Percentiles rank a stretch among this genome's conserved stretches.
Evolutionary conservation across 2,113 vertebrate genomes (phyloP).

Genomic region (Sula dactylatra): DNA sequence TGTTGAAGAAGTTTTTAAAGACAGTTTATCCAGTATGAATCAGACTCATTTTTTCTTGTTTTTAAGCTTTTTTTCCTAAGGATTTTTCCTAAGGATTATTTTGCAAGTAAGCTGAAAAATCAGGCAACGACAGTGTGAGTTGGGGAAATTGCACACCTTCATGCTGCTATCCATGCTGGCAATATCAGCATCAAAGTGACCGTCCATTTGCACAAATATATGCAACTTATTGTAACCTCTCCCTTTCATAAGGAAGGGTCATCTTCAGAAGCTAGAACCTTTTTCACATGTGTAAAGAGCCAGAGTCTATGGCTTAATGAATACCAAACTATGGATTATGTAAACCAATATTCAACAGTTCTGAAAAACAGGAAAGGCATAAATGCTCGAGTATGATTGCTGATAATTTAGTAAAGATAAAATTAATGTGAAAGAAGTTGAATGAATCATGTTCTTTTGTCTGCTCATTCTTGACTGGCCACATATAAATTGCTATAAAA

Average conservation of each 20-base stretch:
- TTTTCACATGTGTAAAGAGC: background rate
- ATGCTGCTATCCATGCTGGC: accelerated
- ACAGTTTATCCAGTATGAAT: background rate
- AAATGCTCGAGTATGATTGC: background rate
- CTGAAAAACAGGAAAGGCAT: background rate
- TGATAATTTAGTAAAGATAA: background rate
- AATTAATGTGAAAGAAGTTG: background rate
- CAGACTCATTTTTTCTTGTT: background rate
- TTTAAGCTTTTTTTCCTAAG: background rate
- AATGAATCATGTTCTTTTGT: background rate
- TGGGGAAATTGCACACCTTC: background rate
- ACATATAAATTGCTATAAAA: background rate
- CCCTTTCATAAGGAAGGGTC: background rate
- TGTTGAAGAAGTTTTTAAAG: background rate
- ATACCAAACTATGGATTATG: background rate
- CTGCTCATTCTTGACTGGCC: background rate
- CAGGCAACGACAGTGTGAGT: background rate
- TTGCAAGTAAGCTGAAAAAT: background rate
- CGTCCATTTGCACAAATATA: background rate
- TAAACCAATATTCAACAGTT: background rate
- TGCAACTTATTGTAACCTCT: background rate
- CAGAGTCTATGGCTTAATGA: background rate
- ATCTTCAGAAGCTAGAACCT: background rate
- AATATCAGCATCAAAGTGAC: background rate
- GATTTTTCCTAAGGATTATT: background rate